Conservation (phyloP, 2,113 vertebrate genomes). For the Hystrix cristata region DNA sequence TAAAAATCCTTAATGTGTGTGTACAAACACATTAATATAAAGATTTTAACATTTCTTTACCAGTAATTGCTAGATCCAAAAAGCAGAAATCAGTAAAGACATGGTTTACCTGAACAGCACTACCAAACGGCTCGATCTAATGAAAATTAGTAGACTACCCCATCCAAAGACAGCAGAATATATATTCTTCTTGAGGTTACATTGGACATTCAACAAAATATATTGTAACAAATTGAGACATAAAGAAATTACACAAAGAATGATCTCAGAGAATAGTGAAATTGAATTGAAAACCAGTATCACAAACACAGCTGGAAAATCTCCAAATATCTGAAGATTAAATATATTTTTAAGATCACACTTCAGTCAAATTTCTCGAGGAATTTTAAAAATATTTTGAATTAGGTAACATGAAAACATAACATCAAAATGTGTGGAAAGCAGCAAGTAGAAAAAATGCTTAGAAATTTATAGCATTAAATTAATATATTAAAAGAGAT, state of each 20-base stretch:
- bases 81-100: constrained; percentile 65
- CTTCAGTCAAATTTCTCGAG: background rate
- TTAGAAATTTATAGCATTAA: background rate
- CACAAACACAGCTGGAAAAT: background rate
- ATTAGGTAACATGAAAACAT: constrained; percentile 6
- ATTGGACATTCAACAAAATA: background rate
- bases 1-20: background rate
- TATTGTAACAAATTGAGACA: background rate
- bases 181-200: background rate
- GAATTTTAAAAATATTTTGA: background rate
- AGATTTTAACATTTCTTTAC: constrained; percentile 14
- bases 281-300: constrained; percentile 17
- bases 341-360: background rate
- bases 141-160: constrained; percentile 30
- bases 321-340: background rate
- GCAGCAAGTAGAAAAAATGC: background rate
- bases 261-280: background rate
- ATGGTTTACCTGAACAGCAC: background rate
- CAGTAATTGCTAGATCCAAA: constrained; percentile 18
- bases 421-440: background rate
- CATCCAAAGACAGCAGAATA: background rate
- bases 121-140: constrained; percentile 56
- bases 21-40: background rate
- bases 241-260: background rate
- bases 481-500: background rate